Conservation (phyloP, 2,797 vertebrate species). For the Gallinago stenura region DNA sequence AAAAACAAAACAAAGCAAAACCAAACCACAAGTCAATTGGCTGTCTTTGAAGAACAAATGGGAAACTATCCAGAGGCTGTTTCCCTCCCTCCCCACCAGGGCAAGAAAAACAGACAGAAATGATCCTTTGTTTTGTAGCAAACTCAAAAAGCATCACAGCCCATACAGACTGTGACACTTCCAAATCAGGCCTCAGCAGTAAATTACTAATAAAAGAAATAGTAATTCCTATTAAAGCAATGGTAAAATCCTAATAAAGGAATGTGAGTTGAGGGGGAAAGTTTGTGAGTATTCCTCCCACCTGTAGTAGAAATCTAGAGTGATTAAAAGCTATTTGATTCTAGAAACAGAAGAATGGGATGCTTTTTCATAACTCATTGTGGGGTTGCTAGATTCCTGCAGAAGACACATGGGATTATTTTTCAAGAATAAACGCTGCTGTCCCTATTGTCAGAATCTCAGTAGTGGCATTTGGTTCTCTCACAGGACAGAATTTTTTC, state of each 20-base stretch:
- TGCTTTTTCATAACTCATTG: neutral
- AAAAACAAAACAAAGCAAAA: neutral
- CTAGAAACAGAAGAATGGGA: neutral
- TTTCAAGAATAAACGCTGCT: neutral
- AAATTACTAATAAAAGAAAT: neutral
- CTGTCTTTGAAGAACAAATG: slow-evolving; percentile 15
- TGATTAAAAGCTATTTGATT: neutral
- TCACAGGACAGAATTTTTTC: neutral
- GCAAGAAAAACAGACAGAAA: neutral
- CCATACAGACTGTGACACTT: neutral
- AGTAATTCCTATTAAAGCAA: neutral
- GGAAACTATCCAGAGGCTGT: neutral
- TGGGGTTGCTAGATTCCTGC: neutral
- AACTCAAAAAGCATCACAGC: neutral
- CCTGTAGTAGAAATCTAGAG: neutral
- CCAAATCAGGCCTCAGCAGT: neutral
- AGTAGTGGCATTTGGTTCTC: neutral
- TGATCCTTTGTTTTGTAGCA: neutral
- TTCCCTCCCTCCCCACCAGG: neutral
- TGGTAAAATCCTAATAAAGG: neutral
- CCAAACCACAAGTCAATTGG: neutral
- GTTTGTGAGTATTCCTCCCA: neutral
- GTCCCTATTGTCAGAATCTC: neutral
- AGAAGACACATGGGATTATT: neutral
- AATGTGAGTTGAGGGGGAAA: neutral